phyloP scores from a whole-genome alignment of 1,140 invertebrate species.

The Drosophila navojoa region DNA sequence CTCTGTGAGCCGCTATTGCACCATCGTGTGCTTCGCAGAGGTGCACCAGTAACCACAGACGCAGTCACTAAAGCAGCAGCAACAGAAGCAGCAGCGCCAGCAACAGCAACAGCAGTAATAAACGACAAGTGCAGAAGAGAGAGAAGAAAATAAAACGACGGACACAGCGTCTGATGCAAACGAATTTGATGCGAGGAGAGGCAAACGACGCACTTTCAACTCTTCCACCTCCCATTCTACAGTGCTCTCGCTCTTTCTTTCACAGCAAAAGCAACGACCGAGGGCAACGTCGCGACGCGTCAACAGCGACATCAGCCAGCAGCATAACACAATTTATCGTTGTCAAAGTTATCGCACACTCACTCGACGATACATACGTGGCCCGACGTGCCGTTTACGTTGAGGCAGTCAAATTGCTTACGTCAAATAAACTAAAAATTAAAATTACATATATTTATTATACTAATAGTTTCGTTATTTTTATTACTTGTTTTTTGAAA shows the following conservation, averaged over 20 bases:
- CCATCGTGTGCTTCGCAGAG: slow-evolving; percentile 33
- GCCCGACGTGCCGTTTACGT: slow-evolving; percentile 7
- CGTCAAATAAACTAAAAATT: too few species aligned
- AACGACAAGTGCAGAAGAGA: slow-evolving; percentile 37
- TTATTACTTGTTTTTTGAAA: not conserved
- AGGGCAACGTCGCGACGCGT: slow-evolving; percentile 14
- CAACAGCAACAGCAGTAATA: slow-evolving; percentile 8
- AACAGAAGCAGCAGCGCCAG: not conserved
- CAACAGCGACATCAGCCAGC: slow-evolving; percentile 21
- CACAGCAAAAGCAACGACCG: slow-evolving; percentile 21
- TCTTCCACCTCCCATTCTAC: slow-evolving; percentile 19
- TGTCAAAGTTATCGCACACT: slow-evolving; percentile 55
- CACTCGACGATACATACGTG: slow-evolving; percentile 29
- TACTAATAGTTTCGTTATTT: not conserved
- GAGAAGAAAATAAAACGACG: slow-evolving; percentile 9
- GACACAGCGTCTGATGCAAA: slow-evolving; percentile 42
- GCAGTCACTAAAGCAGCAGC: too few species aligned
- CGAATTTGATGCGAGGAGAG: slow-evolving; percentile 41
- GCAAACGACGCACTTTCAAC: slow-evolving; percentile 26
- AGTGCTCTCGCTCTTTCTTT: slow-evolving; percentile 4
- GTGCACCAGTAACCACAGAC: slow-evolving; percentile 5
- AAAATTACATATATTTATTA: too few species aligned
- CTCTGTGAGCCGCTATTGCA: slow-evolving; percentile 52
- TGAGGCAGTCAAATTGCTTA: slow-evolving; percentile 31
- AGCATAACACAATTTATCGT: slow-evolving; percentile 61